phyloP scores from a whole-genome alignment of 2,797 vertebrate species.

The Acanthopagrus latus region DNA sequence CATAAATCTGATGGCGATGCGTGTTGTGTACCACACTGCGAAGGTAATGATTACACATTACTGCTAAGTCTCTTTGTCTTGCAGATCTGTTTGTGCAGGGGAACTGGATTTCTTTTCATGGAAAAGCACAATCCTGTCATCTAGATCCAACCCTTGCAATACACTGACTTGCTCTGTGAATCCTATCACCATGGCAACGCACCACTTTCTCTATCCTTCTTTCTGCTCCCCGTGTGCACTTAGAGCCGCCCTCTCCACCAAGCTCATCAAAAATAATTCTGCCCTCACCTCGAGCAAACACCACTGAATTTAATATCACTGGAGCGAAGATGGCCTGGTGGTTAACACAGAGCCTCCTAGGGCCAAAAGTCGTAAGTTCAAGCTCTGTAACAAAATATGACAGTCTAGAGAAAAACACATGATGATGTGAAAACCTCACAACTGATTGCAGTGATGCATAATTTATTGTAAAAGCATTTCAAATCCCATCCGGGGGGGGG shows the following conservation, averaged over 20 bases:
- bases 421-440: background rate
- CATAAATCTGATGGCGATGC: conserved; percentile 58
- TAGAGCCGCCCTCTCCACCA: conserved; percentile 20
- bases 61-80: conserved; percentile 59
- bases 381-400: background rate
- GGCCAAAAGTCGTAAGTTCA: conserved; percentile 35
- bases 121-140: conserved; percentile 72
- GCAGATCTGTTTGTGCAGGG: conserved; percentile 45
- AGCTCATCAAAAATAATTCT: conserved; percentile 60
- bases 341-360: background rate
- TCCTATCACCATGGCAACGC: conserved; percentile 83
- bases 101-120: conserved; percentile 55
- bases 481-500: background rate
- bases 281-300: conserved; percentile 48
- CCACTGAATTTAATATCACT: conserved; percentile 25
- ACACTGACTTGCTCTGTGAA: conserved; percentile 63
- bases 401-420: background rate
- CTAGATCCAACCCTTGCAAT: conserved; percentile 65
- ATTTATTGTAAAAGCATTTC: conserved; percentile 22
- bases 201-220: conserved; percentile 58
- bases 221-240: conserved; percentile 41
- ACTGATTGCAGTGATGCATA: background rate
- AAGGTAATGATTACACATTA: conserved; percentile 71
- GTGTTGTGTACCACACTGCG: conserved; percentile 15
- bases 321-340: conserved; percentile 2